phyloP scores from a whole-genome alignment of 2,113 vertebrate genomes.

The Accipiter cooperii region DNA sequence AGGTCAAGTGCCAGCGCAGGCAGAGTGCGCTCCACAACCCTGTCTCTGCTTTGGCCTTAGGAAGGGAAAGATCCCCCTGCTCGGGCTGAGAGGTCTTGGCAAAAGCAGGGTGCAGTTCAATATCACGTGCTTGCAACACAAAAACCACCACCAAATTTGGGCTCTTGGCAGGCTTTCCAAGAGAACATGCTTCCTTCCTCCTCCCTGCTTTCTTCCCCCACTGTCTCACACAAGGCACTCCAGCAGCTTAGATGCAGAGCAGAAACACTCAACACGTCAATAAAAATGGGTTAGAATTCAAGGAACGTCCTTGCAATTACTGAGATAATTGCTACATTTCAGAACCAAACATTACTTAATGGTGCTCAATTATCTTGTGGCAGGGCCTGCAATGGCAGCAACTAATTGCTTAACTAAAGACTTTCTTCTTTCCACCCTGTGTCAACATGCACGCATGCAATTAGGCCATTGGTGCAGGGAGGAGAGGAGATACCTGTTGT shows the following conservation, averaged over 20 bases:
- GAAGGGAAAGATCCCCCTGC: background rate
- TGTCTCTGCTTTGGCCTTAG: background rate
- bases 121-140: background rate
- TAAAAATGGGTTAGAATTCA: slow-evolving; percentile 42
- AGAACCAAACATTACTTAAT: slow-evolving; percentile 56
- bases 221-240: background rate
- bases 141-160: background rate
- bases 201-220: background rate
- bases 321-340: slow-evolving; percentile 42
- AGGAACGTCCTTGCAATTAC: slow-evolving; percentile 29
- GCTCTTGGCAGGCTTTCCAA: background rate
- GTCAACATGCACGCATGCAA: background rate
- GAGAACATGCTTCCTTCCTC: background rate
- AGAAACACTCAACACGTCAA: background rate
- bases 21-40: background rate
- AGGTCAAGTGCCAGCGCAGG: background rate
- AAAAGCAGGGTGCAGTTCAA: background rate
- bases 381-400: slow-evolving; percentile 47
- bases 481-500: background rate
- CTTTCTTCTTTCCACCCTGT: slow-evolving; percentile 47
- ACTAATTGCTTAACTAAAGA: slow-evolving; percentile 59
- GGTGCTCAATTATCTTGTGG: slow-evolving; percentile 30
- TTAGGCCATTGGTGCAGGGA: background rate
- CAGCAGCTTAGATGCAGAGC: background rate
- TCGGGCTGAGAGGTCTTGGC: background rate